Evolutionary conservation across 1,140 invertebrate species (phyloP).

Genomic region (Drosophila triauraria): DNA sequence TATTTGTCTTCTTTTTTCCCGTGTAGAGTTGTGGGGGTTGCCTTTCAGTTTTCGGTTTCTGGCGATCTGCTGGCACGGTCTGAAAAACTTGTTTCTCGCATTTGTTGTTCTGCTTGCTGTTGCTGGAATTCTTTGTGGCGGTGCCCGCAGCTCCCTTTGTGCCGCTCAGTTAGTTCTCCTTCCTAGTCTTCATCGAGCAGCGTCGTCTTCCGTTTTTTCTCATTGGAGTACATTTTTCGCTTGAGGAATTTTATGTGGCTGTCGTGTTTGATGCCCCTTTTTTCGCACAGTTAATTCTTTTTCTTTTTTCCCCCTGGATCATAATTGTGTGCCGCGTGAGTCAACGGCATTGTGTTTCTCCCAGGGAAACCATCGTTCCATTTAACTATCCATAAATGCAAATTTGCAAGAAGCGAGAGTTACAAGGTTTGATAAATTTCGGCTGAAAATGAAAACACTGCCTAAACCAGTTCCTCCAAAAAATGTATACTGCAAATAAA

Average conservation of each 20-base stretch:
- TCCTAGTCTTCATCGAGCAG: slow-evolving; percentile 19
- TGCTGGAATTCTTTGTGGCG: slow-evolving; percentile 74
- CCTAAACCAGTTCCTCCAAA: slow-evolving; percentile 11
- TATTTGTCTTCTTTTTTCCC: slow-evolving; percentile 1
- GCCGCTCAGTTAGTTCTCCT: slow-evolving; percentile 36
- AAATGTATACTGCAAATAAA: slow-evolving; percentile 3
- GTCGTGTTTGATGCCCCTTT: slow-evolving; percentile 70
- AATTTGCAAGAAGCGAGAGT: slow-evolving; percentile 17
- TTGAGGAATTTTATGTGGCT: slow-evolving; percentile 79
- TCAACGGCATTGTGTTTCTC: slow-evolving; percentile 28
- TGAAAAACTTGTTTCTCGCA: slow-evolving; percentile 74
- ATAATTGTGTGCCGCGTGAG: slow-evolving; percentile 40
- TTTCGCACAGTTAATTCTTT: slow-evolving; percentile 77
- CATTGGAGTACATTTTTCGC: slow-evolving; percentile 81
- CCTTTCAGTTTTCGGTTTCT: slow-evolving; percentile 55
- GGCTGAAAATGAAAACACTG: neutral
- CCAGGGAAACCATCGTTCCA: slow-evolving; percentile 20
- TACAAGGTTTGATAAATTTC: neutral
- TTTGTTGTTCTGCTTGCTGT: slow-evolving; percentile 60
- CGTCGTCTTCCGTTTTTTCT: slow-evolving; percentile 45
- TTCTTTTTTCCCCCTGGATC: slow-evolving; percentile 19
- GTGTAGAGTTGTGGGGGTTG: slow-evolving; percentile 56
- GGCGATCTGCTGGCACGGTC: slow-evolving; percentile 64
- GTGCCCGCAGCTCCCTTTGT: slow-evolving; percentile 56
- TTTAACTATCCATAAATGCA: slow-evolving; percentile 24